These are phyloP conservation scores for Syngnathus acus DNA, from an alignment of 2,797 vertebrate genomes.

Conservation along the genomic window DNA sequence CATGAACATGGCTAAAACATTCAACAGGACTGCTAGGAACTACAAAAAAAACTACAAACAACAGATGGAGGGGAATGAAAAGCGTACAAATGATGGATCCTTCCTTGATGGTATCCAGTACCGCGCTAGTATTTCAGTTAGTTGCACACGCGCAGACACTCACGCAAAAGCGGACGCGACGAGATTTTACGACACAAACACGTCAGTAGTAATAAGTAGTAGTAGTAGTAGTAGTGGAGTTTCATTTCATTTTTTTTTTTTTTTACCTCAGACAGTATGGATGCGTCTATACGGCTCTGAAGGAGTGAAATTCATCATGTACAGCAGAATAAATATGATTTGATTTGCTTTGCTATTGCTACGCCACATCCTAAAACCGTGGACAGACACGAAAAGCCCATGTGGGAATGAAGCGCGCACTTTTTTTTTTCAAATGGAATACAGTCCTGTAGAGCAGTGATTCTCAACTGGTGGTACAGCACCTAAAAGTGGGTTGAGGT, in stretches of 20 bases:
- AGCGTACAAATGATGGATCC: conserved; percentile 67
- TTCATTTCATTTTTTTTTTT: conserved; percentile 54
- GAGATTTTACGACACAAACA: conserved; percentile 82
- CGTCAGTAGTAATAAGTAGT: conserved; percentile 63
- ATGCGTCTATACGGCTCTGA: conserved; percentile 93
- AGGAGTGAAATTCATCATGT: conserved; percentile 65
- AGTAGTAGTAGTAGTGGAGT: conserved; percentile 93
- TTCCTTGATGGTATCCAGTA: conserved; percentile 76
- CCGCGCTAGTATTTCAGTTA: conserved; percentile 93
- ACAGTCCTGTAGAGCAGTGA: not conserved
- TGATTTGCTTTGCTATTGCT: conserved; percentile 82
- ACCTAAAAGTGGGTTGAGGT: not conserved
- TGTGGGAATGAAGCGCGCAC: conserved; percentile 91
- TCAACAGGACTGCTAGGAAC: conserved; percentile 77
- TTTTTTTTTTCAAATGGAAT: conserved; percentile 75
- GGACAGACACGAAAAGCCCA: conserved; percentile 93
- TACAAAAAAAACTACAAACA: conserved; percentile 22
- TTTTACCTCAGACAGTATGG: conserved; percentile 79
- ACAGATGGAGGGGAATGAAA: conserved; percentile 49
- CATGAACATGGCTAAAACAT: conserved; percentile 99
- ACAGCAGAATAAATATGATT: conserved; percentile 99
- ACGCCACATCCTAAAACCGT: conserved; percentile 97
- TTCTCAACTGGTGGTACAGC: not conserved
- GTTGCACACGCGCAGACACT: conserved; percentile 72
- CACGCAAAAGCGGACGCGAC: conserved; percentile 93